Conservation (phyloP, 2,797 vertebrate genomes). For the Nasua narica region DNA sequence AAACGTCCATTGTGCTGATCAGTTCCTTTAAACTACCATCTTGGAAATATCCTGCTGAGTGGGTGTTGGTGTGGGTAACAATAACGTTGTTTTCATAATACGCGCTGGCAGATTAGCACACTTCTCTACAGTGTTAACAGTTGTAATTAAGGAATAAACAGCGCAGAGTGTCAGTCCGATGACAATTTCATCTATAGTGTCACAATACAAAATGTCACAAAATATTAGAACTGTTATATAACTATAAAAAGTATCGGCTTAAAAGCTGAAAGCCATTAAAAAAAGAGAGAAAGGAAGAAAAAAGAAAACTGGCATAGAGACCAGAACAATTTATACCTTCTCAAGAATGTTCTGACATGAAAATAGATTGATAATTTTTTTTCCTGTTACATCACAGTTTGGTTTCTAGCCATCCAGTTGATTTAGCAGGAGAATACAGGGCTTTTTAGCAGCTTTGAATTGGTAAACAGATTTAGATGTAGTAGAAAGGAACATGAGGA, state of each 20-base stretch:
- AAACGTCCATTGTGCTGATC: constrained; percentile 77
- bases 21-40: constrained; percentile 82
- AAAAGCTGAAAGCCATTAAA: constrained; percentile 75
- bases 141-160: constrained; percentile 89
- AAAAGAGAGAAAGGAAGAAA: constrained; percentile 52
- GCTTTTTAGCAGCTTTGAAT: constrained; percentile 71
- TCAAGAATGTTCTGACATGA: constrained; percentile 84
- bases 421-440: constrained; percentile 75
- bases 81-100: constrained; percentile 89
- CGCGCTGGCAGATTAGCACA: constrained; percentile 86
- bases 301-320: constrained; percentile 80
- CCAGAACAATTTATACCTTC: constrained; percentile 84
- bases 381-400: constrained; percentile 79
- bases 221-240: constrained; percentile 88
- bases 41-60: constrained; percentile 86
- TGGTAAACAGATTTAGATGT: constrained; percentile 76
- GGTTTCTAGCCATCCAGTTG: constrained; percentile 79
- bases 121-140: constrained; percentile 87
- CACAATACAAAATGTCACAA: constrained; percentile 89
- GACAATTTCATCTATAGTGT: constrained; percentile 89
- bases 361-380: constrained; percentile 86
- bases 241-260: constrained; percentile 84
- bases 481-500: constrained; percentile 71
- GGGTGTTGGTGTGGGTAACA: constrained; percentile 88
- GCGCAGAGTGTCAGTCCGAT: constrained; percentile 88